Conservation (phyloP, 2,113 vertebrate species). For the Percopsis transmontana region DNA sequence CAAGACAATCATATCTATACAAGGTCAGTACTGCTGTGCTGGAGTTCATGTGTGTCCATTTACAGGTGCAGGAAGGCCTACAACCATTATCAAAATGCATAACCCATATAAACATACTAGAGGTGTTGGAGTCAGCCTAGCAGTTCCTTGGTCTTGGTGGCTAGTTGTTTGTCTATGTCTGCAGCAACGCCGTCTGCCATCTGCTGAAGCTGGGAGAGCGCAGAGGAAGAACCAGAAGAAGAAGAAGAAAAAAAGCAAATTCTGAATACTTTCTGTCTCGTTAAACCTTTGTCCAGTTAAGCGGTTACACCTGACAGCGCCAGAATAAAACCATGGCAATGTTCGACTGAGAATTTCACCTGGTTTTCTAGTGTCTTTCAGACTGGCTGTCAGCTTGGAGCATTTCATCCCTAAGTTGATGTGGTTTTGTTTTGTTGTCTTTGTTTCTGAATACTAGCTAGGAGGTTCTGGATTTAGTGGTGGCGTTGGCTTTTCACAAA, state of each 20-base stretch:
- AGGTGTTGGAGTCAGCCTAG: conserved; percentile 64
- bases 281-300: neutral
- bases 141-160: conserved; percentile 91
- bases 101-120: neutral
- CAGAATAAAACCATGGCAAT: too few species aligned
- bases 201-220: conserved; percentile 87
- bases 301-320: neutral
- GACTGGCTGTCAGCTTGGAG: too few species aligned
- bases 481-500: too few species aligned
- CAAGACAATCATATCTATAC: neutral
- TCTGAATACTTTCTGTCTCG: neutral
- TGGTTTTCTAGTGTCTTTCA: too few species aligned
- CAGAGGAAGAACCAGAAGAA: conserved; percentile 4
- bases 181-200: conserved; percentile 80
- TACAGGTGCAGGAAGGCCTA: neutral
- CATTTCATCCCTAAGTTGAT: too few species aligned
- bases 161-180: conserved; percentile 90
- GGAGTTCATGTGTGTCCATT: neutral
- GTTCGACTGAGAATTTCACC: too few species aligned
- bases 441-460: too few species aligned
- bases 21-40: neutral
- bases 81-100: neutral
- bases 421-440: too few species aligned
- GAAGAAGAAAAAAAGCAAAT: neutral
- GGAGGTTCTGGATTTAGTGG: too few species aligned